Evolutionary conservation across 2,113 vertebrate species (phyloP).

Genomic region (Nanger granti): DNA sequence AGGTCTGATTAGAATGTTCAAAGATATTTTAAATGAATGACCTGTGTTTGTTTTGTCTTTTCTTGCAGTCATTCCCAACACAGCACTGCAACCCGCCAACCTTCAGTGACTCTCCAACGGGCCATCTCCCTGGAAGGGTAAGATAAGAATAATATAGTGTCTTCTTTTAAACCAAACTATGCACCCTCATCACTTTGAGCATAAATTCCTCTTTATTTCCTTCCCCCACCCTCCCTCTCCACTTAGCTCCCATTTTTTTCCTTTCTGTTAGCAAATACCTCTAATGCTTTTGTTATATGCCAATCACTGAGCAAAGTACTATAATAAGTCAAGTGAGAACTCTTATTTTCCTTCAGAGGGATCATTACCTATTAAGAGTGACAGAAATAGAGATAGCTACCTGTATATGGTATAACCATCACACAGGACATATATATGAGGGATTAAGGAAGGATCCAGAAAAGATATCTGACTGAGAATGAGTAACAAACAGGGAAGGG

Average conservation of each 20-base stretch:
- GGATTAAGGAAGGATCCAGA: neutral
- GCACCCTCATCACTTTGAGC: neutral
- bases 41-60: constrained; percentile 63
- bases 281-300: neutral
- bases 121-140: constrained; percentile 85
- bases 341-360: neutral
- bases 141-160: constrained; percentile 28
- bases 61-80: constrained; percentile 81
- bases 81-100: constrained; percentile 79
- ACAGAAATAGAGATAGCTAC: neutral
- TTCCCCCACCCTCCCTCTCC: too few species aligned
- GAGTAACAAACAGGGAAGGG: neutral
- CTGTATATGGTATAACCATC: neutral
- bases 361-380: neutral
- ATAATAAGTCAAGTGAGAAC: neutral
- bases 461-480: neutral
- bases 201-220: neutral
- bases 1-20: neutral
- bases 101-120: constrained; percentile 82
- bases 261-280: neutral
- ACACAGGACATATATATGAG: neutral
- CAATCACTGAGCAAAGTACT: neutral
- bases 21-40: constrained; percentile 2
- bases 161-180: neutral
- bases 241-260: neutral